Conservation (phyloP, 2,888 invertebrate species). For the Pristionchus mayeri region DNA sequence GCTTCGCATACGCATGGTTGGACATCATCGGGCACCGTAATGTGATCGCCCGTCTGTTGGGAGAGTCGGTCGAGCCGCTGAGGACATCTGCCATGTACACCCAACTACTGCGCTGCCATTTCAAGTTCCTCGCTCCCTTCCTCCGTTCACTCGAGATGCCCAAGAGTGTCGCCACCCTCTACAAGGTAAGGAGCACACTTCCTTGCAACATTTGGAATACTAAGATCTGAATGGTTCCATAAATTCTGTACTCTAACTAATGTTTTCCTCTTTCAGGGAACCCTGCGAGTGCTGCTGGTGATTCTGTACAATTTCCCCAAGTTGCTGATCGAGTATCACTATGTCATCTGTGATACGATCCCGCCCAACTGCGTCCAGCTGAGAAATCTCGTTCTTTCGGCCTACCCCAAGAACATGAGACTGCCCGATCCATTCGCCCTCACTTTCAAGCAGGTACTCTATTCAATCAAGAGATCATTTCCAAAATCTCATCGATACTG, state of each 20-base stretch:
- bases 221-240: no score
- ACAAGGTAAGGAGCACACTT: conserved; percentile 85
- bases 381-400: conserved; percentile 96
- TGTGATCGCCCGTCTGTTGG: conserved; percentile 65
- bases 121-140: conserved; percentile 96
- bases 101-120: conserved; percentile 92
- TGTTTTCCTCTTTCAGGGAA: conserved; percentile 80
- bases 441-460: conserved; percentile 84
- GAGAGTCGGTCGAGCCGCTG: conserved; percentile 57
- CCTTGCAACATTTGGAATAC: no score
- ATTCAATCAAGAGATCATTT: no score
- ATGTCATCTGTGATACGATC: conserved; percentile 98
- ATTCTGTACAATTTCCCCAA: conserved; percentile 98
- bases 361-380: conserved; percentile 99
- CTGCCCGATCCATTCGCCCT: conserved; percentile 98
- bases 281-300: conserved; percentile 92
- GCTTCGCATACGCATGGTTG: conserved; percentile 98
- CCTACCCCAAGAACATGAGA: conserved; percentile 97
- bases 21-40: conserved; percentile 92
- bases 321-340: conserved; percentile 98
- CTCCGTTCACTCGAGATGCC: conserved; percentile 95
- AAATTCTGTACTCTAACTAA: no score
- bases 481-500: no score
- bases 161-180: conserved; percentile 91
- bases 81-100: conserved; percentile 85